These are phyloP conservation scores for Crocidura indochinensis DNA, from an alignment of 2,797 vertebrate species.

Conservation along the genomic window DNA sequence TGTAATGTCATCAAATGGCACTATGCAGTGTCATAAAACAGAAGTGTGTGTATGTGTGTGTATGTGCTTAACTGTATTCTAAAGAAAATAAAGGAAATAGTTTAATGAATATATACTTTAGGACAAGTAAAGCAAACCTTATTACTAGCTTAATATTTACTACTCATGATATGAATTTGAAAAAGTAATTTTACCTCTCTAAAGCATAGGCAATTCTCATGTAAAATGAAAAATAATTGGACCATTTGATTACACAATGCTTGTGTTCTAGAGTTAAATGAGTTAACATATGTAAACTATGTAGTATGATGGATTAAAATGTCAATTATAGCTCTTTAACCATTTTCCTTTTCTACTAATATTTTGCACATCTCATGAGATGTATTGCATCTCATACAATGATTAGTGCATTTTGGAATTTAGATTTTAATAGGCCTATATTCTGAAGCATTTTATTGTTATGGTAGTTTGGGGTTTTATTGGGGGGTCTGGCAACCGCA, in stretches of 20 bases:
- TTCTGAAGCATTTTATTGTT: slow-evolving; percentile 53
- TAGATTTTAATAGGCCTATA: not conserved
- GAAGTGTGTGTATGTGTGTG: not conserved
- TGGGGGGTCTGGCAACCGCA: too few species aligned
- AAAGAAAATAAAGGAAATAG: not conserved
- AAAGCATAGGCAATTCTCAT: not conserved
- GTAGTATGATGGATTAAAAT: slow-evolving; percentile 5
- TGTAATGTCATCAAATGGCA: not conserved
- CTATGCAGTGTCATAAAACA: not conserved
- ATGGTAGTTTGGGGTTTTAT: not conserved
- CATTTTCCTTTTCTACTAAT: not conserved
- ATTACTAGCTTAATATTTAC: not conserved
- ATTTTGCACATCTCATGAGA: not conserved
- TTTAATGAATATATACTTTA: not conserved
- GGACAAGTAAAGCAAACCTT: not conserved
- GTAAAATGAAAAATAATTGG: not conserved
- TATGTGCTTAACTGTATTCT: not conserved
- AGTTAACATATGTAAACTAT: not conserved
- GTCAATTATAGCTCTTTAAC: slow-evolving; percentile 24
- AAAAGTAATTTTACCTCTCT: not conserved
- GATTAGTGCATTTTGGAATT: not conserved
- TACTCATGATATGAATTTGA: not conserved
- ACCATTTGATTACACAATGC: not conserved
- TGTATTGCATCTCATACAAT: not conserved
- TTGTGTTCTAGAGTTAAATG: not conserved